These are phyloP conservation scores for Clusia tigrina DNA, from an alignment of 2,888 invertebrate species.

Conservation along the genomic window DNA sequence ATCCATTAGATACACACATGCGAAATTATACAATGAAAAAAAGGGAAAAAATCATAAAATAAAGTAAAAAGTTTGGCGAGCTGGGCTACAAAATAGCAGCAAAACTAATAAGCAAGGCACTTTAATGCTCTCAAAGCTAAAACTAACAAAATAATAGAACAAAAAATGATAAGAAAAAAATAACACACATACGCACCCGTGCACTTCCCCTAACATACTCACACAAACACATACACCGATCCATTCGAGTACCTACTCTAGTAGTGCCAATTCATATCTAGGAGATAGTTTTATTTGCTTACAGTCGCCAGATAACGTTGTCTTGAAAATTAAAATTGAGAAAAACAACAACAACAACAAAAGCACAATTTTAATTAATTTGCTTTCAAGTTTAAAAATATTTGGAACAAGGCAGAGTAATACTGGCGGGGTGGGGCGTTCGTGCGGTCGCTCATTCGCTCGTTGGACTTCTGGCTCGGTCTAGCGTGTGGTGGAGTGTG, in stretches of 20 bases:
- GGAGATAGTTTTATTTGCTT: conserved; percentile 51
- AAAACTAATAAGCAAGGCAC: not conserved
- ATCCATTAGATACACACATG: conserved; percentile 35
- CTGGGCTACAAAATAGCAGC: conserved; percentile 20
- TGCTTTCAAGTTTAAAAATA: not conserved
- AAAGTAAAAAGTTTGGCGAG: not conserved
- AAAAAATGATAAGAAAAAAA: too few relatives aligned
- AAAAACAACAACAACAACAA: not conserved
- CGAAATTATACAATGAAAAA: conserved; percentile 6
- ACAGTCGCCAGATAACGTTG: conserved; percentile 44
- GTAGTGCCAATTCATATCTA: conserved; percentile 22
- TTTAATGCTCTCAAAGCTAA: not conserved
- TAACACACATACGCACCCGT: too few relatives aligned
- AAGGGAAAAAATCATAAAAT: not conserved
- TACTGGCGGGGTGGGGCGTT: not conserved
- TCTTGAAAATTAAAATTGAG: not conserved
- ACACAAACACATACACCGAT: not conserved
- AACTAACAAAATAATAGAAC: not conserved
- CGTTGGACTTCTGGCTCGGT: too few relatives aligned
- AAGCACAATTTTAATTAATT: not conserved
- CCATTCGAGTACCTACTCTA: not conserved
- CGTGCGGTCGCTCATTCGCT: not conserved
- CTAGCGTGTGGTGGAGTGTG: too few relatives aligned
- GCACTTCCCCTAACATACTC: conserved; percentile 16
- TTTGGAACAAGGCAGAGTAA: not conserved